Evolutionary conservation across 1,140 invertebrate genomes (phyloP).

Genomic region (Trichonephila inaurata): DNA sequence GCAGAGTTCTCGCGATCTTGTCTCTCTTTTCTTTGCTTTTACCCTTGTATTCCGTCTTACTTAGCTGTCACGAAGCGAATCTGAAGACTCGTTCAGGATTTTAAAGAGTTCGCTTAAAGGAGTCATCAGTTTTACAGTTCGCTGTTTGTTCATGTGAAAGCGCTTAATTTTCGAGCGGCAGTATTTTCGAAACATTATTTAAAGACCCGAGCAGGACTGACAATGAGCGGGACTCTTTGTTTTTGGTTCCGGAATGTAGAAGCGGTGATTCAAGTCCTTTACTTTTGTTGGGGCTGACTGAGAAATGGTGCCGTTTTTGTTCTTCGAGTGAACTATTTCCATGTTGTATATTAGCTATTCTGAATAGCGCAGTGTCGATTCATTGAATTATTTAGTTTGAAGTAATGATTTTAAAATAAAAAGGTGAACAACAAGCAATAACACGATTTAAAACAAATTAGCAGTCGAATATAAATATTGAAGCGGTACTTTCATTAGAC

Average conservation of each 20-base stretch:
- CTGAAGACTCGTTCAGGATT: conserved; percentile 53
- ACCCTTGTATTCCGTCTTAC: conserved; percentile 58
- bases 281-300: background rate
- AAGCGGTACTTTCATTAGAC: too few species aligned
- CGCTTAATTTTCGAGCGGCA: conserved; percentile 41
- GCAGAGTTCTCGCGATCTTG: conserved; percentile 22
- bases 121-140: conserved; percentile 35
- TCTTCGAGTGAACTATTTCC: background rate
- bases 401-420: too few species aligned
- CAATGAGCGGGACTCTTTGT: background rate
- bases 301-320: background rate
- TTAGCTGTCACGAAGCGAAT: conserved; percentile 59
- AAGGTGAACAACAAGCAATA: too few species aligned
- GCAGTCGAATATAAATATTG: too few species aligned
- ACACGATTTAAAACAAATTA: too few species aligned
- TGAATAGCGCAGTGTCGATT: too few species aligned
- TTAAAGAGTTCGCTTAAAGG: conserved; percentile 57
- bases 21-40: conserved; percentile 10
- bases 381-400: too few species aligned
- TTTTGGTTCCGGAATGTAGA: background rate
- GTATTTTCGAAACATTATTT: background rate
- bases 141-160: conserved; percentile 35
- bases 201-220: background rate
- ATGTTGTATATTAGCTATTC: too few species aligned
- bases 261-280: background rate